A percentile compares a stretch with the other conserved stretches of the same genome.
Conservation (phyloP, 2,113 vertebrate genomes). For the Xiphophorus hellerii region DNA sequence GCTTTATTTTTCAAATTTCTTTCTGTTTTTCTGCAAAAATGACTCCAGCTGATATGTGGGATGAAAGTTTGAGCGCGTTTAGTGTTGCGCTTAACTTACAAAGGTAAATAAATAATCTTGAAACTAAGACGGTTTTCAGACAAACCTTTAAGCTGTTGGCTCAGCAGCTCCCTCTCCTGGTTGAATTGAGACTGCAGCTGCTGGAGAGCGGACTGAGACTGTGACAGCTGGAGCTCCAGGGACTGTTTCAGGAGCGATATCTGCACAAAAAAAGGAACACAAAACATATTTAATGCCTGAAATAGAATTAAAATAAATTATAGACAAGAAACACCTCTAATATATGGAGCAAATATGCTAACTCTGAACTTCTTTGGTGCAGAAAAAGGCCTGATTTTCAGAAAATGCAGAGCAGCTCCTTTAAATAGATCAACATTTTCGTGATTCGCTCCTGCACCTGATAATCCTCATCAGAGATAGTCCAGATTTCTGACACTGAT, state of each 20-base stretch:
- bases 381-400: neutral
- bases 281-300: neutral
- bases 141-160: conserved; percentile 88
- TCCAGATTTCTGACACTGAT: neutral
- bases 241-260: conserved; percentile 97
- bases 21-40: neutral
- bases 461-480: neutral
- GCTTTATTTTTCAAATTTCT: neutral
- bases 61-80: neutral
- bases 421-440: conserved; percentile 12
- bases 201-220: conserved; percentile 94
- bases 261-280: conserved; percentile 69
- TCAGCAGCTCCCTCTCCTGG: conserved; percentile 92
- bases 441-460: neutral
- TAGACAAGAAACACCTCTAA: neutral
- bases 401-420: neutral
- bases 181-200: conserved; percentile 95
- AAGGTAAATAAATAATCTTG: neutral
- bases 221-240: conserved; percentile 96
- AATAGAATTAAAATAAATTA: neutral
- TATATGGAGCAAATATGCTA: neutral
- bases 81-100: no score
- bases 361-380: neutral
- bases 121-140: neutral
- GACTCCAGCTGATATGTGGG: neutral